These are phyloP conservation scores for Thaumetopoea pityocampa DNA, from an alignment of 1,140 invertebrate species.

Conservation along the genomic window DNA sequence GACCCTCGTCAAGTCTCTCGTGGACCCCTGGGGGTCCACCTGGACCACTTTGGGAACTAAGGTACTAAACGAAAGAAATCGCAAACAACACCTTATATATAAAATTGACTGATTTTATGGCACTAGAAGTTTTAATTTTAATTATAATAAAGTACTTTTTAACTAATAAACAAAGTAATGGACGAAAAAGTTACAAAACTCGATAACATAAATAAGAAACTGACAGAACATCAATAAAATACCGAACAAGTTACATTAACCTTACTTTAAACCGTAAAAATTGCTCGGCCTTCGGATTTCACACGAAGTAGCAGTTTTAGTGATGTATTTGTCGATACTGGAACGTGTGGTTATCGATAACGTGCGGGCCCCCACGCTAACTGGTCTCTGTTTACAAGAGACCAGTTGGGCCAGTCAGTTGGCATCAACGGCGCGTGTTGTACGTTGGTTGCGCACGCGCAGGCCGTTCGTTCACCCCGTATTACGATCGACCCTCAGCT, in stretches of 20 bases:
- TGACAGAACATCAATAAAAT: slow-evolving; percentile 11
- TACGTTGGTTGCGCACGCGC: slow-evolving; percentile 45
- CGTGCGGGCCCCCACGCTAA: slow-evolving; percentile 48
- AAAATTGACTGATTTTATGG: no score
- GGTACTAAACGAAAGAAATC: no score
- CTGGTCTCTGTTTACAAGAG: slow-evolving; percentile 18
- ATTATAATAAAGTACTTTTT: no score
- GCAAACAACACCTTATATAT: no score
- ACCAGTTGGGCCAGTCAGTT: slow-evolving; percentile 37
- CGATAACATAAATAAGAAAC: neutral
- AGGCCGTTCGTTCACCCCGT: slow-evolving; percentile 53
- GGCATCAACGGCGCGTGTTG: slow-evolving; percentile 41
- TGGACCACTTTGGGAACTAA: no score
- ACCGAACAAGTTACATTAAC: slow-evolving; percentile 26
- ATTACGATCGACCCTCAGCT: slow-evolving; percentile 55
- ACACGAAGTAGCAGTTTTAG: slow-evolving; percentile 32
- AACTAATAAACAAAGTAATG: slow-evolving; percentile 3
- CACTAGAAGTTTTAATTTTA: no score
- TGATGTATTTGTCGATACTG: slow-evolving; percentile 48
- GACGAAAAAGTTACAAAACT: slow-evolving; percentile 5
- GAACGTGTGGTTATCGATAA: slow-evolving; percentile 59
- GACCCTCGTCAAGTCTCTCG: no score
- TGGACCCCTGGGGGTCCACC: no score
- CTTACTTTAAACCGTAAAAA: slow-evolving; percentile 31
- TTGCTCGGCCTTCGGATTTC: slow-evolving; percentile 23